phyloP scores from a whole-genome alignment of 2,888 invertebrate species.

The Trilocha varians region DNA sequence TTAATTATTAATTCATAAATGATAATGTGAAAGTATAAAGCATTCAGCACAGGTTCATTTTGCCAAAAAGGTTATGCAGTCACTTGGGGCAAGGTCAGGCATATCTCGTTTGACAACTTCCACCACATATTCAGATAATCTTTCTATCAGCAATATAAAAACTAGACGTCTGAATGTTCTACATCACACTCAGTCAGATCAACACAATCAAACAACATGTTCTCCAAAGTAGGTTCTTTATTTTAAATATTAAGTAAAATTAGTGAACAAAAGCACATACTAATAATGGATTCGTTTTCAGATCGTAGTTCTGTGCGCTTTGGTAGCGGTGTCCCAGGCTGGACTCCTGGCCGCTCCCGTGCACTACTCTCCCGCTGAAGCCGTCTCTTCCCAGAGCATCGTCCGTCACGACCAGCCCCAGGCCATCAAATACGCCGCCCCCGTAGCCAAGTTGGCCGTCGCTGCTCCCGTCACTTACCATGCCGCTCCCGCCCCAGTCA shows the following conservation, averaged over 20 bases:
- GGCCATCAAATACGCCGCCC: constrained; percentile 13
- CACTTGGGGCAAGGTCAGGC: constrained; percentile 5
- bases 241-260: not conserved
- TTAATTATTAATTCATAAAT: no score
- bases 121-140: constrained; percentile 6
- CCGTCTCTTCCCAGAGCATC: constrained; percentile 31
- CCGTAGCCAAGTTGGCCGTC: constrained; percentile 16
- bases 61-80: not conserved
- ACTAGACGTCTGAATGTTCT: constrained; percentile 1
- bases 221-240: constrained; percentile 19
- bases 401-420: constrained; percentile 28
- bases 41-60: not conserved
- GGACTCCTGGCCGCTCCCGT: constrained; percentile 32
- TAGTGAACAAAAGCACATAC: no score
- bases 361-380: constrained; percentile 22
- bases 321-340: constrained; percentile 36
- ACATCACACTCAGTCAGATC: constrained; percentile 1
- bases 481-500: constrained; percentile 15
- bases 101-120: constrained; percentile 8
- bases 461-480: constrained; percentile 15
- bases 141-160: constrained; percentile 5
- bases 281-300: constrained; percentile 19
- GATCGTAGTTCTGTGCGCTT: constrained; percentile 34
- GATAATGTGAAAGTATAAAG: no score
- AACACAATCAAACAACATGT: constrained; percentile 9